These are phyloP conservation scores for Hirtodrosophila confusa DNA, from an alignment of 2,888 invertebrate genomes.

Conservation along the genomic window DNA sequence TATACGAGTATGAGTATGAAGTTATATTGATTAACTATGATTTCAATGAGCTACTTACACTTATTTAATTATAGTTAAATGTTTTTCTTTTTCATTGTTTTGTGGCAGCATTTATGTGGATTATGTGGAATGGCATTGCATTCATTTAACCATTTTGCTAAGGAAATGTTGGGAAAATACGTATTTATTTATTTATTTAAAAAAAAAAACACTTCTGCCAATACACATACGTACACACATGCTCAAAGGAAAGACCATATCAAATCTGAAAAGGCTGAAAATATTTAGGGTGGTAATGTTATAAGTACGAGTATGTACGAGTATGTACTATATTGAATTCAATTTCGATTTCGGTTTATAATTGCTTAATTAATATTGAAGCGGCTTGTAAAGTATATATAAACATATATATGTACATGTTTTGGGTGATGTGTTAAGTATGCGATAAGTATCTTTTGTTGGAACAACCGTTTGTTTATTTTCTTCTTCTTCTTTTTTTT, in stretches of 20 bases:
- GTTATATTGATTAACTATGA: conserved; percentile 30
- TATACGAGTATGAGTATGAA: conserved; percentile 7
- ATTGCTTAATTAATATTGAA: conserved; percentile 9
- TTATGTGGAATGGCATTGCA: conserved; percentile 11
- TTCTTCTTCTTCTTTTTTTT: conserved; percentile 2
- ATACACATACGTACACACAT: conserved; percentile 1
- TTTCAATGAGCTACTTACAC: conserved; percentile 41
- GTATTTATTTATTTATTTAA: neutral
- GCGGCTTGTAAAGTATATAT: conserved; percentile 9
- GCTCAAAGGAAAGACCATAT: neutral
- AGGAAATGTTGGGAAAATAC: conserved; percentile 3
- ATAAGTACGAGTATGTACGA: conserved; percentile 1
- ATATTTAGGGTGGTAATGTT: conserved; percentile 8
- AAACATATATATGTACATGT: conserved; percentile 11
- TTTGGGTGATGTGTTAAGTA: conserved; percentile 27
- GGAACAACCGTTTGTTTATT: conserved; percentile 49
- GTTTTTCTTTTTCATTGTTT: conserved; percentile 4
- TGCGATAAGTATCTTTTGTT: conserved; percentile 38
- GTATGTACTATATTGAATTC: neutral
- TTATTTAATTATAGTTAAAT: conserved; percentile 24
- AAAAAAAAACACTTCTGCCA: conserved; percentile 4
- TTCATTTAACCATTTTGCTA: conserved; percentile 2
- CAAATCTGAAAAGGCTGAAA: conserved; percentile 15
- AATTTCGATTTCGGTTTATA: neutral
- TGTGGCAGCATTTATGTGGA: conserved; percentile 27